Evolutionary conservation across 2,113 vertebrate genomes (phyloP), one percentile per base, ranked within the genome.

Genomic region (Petaurus breviceps): DNA sequence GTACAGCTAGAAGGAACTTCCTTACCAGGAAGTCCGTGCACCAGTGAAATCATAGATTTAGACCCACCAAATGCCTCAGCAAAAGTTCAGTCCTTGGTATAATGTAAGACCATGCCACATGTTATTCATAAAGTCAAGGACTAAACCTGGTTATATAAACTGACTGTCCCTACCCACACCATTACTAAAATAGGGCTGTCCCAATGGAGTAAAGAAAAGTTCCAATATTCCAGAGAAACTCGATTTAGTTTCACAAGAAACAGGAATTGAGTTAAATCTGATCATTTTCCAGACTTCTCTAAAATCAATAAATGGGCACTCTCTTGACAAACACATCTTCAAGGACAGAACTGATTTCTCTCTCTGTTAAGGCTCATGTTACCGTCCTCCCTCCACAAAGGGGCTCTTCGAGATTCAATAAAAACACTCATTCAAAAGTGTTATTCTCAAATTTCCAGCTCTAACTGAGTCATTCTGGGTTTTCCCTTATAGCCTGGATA

Each of bases 381-480:
- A 94, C 97, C 97, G 61, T 61, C 52, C 28, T 77, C 52, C 37
- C 53, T 93, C 92, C 95, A 95, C 95, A 97, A 97, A 37, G 95
- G 94, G 90, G 94, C 90, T 98, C 93, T 97, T 97, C 89, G 26
- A 97, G 96, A 89, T 92, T 98, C 97, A 97, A 98, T 97, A 97
- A 97, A 98, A 98, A 98, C 95, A 97, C 46, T 97, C 94, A 97
- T 96, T 98, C 91, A 97, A 95, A 98, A 98, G 91, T 93, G 91
- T 96, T 97, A 98, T 96, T 98, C 98, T 98, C 96, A 96, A 97
- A 98, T 98, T 98, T 98, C 97, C 95, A 98, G 84, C 95, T 97
- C 90, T 92, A 98, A 96, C 90, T 98, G 97, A 98, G 96, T 98
- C 97, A 98, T 97, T 93, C 97, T 98, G 92, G 94, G 90, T 93